Evolutionary conservation across 1,140 invertebrate species (phyloP).

Genomic region (Dinoponera quadriceps): DNA sequence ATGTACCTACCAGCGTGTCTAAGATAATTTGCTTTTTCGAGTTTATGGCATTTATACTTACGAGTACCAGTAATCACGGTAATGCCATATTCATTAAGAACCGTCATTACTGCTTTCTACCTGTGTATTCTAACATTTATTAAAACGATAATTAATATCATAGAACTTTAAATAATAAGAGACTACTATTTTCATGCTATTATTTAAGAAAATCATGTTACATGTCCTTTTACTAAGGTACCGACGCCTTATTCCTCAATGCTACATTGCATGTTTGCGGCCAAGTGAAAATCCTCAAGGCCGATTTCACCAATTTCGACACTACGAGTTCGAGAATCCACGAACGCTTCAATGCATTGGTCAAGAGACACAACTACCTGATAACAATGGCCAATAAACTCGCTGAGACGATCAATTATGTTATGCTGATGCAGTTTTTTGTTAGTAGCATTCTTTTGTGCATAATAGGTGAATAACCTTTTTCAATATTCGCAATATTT

Average conservation of each 20-base stretch:
- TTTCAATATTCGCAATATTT: neutral
- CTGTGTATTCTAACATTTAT: neutral
- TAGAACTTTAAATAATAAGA: neutral
- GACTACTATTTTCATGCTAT: neutral
- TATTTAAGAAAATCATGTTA: neutral
- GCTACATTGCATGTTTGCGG: slow-evolving; percentile 60
- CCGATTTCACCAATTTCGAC: slow-evolving; percentile 3
- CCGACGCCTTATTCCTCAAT: slow-evolving; percentile 49
- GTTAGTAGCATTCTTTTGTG: slow-evolving; percentile 55
- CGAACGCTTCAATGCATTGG: neutral
- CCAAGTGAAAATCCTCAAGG: slow-evolving; percentile 52
- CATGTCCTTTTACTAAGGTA: slow-evolving; percentile 42
- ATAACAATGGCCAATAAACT: slow-evolving; percentile 10
- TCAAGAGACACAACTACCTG: slow-evolving; percentile 46
- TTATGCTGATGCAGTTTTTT: slow-evolving; percentile 46
- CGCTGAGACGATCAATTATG: slow-evolving; percentile 21
- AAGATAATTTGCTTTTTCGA: neutral
- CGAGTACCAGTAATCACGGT: slow-evolving; percentile 53
- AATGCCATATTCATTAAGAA: neutral
- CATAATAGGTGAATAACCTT: slow-evolving; percentile 33
- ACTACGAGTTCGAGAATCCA: neutral
- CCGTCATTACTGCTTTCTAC: neutral
- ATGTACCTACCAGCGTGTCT: neutral
- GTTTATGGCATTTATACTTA: neutral
- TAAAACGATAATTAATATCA: too few species aligned